A percentile compares a stretch with the other conserved stretches of the same genome.
phyloP scores from a whole-genome alignment of 2,888 invertebrate genomes.

The Acleris literana region DNA sequence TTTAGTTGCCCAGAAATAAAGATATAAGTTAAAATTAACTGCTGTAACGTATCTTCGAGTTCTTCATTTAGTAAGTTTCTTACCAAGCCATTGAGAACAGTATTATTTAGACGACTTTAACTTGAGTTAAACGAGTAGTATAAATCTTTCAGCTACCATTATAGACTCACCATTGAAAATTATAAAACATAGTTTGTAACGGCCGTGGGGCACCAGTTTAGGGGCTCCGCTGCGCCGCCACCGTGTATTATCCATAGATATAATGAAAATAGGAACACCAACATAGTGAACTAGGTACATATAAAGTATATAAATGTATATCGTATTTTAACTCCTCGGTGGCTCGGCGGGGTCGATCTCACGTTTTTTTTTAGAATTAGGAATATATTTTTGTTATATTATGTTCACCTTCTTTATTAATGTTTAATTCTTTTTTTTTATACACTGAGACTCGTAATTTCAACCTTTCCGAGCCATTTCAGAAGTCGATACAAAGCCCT shows the following conservation, averaged over 20 bases:
- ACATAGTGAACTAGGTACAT: slow-evolving; percentile 78
- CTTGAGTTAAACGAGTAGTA: slow-evolving; percentile 73
- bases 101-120: slow-evolving; percentile 81
- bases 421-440: slow-evolving; percentile 64
- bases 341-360: slow-evolving; percentile 61
- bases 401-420: slow-evolving; percentile 70
- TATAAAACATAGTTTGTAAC: slow-evolving; percentile 67
- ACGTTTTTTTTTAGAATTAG: slow-evolving; percentile 68
- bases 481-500: slow-evolving; percentile 50
- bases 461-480: slow-evolving; percentile 56
- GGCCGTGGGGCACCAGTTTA: slow-evolving; percentile 57
- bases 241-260: slow-evolving; percentile 70
- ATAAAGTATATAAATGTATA: slow-evolving; percentile 67
- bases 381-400: slow-evolving; percentile 78
- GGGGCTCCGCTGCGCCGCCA: slow-evolving; percentile 61
- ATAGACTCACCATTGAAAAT: slow-evolving; percentile 64
- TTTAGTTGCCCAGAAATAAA: slow-evolving; percentile 73
- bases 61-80: slow-evolving; percentile 72
- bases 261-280: slow-evolving; percentile 81
- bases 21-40: slow-evolving; percentile 54
- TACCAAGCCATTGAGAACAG: slow-evolving; percentile 84
- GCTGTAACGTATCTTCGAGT: slow-evolving; percentile 64
- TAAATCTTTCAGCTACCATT: slow-evolving; percentile 74
- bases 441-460: slow-evolving; percentile 57
- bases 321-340: slow-evolving; percentile 51